Evolutionary conservation across 2,113 vertebrate genomes (phyloP), one percentile per base, ranked within the genome.

Genomic region (Amazona guildingii): DNA sequence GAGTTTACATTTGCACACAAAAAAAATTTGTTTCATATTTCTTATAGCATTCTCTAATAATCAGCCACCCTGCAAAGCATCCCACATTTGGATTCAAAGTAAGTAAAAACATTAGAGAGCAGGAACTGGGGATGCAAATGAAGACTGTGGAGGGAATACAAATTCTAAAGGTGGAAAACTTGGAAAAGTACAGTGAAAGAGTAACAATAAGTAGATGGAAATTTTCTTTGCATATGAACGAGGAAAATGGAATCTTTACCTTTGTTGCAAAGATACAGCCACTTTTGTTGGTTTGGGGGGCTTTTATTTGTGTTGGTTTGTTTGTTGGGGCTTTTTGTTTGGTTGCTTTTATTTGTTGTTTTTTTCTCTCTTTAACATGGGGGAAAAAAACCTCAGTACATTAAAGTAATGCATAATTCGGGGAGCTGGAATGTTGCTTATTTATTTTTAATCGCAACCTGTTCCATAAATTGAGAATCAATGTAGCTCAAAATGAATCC

Each of bases 351-450:
- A 35, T 54, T 20, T 6, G 28, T n/a, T 59, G 11, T 9, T 37
- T n/a, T 25, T 44, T 37, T 43, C 5, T 23, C 23, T 61, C 46
- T 43, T 69, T 33, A 18, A 16, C 8, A 16, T 51, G 17, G 33
- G 81, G 13, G 1, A 57, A 61, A 80, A 80, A 63, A 43, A 11
- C 3, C 16, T 37, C 17, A 82, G 39, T 33, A 77, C 51, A 35
- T 21, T 46, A 52, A 54, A 61, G 17, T 27, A 29, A 48, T n/a
- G 15, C 8, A 29, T 37, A 69, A 17, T 51, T 51, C 11, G 1
- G 6, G 16, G 12, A 1, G 57, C 57, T 59, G 4, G 2, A 3
- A 0, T 8, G 39, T 4, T 62, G 33, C 21, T 87, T 43, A 7
- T 15, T 31, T 59, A 51, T 21, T 76, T 83, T 61, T 28, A 70